Evolutionary conservation across 2,113 vertebrate genomes (phyloP).

Genomic region (Oreocharis arfaki): DNA sequence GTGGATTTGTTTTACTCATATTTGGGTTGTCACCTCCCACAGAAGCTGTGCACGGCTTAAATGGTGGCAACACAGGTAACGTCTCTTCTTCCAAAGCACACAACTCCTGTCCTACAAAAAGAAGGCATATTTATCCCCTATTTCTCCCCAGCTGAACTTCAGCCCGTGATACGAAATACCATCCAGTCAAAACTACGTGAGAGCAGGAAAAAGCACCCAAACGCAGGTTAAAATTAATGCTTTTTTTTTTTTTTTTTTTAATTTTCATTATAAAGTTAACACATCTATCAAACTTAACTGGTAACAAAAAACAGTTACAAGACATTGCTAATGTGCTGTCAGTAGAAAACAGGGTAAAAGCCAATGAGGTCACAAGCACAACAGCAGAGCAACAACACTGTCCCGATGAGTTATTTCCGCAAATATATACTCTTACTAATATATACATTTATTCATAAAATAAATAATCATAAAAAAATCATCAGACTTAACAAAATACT

Average conservation of each 20-base stretch:
- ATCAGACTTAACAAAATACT: slow-evolving; percentile 74
- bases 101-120: neutral
- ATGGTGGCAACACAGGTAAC: neutral
- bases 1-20: neutral
- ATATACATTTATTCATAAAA: slow-evolving; percentile 87
- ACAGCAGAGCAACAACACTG: slow-evolving; percentile 77
- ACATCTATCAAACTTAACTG: slow-evolving; percentile 80
- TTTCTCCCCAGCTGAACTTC: neutral
- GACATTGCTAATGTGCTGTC: slow-evolving; percentile 75
- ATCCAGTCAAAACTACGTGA: neutral
- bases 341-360: slow-evolving; percentile 74
- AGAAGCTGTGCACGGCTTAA: neutral
- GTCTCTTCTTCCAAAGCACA: neutral
- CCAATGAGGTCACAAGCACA: slow-evolving; percentile 81
- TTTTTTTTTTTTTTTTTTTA: slow-evolving; percentile 34
- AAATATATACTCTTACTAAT: slow-evolving; percentile 92
- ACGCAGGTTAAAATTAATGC: slow-evolving; percentile 35
- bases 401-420: slow-evolving; percentile 74
- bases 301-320: slow-evolving; percentile 70
- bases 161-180: accelerated
- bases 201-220: neutral
- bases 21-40: neutral
- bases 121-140: neutral
- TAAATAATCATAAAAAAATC: slow-evolving; percentile 91
- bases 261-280: slow-evolving; percentile 88